Percentiles rank a stretch among this genome's conserved stretches.
Evolutionary conservation across 1,140 invertebrate species (phyloP).

Genomic region (Steinernema khuongi): DNA sequence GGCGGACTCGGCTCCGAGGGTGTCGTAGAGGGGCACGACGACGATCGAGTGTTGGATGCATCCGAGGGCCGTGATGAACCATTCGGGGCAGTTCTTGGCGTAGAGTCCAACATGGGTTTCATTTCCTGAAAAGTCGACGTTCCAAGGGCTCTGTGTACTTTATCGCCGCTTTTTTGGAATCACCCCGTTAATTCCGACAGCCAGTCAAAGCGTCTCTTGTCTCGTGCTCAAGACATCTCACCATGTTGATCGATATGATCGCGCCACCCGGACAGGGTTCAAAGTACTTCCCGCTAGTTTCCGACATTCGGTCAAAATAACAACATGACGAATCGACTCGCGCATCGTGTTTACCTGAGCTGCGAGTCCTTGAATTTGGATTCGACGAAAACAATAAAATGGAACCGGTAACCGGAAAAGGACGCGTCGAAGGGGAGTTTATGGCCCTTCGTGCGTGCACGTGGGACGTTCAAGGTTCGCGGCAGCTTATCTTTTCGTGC

Average conservation of each 20-base stretch:
- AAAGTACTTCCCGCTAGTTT: neutral
- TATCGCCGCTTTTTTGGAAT: neutral
- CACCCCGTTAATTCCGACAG: neutral
- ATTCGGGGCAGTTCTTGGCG: slow-evolving; percentile 88
- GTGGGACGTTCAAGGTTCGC: too few relatives aligned
- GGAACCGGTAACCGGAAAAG: neutral
- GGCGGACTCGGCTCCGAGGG: slow-evolving; percentile 87
- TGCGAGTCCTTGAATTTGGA: neutral
- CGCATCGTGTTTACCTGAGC: slow-evolving; percentile 59
- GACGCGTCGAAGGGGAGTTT: neutral
- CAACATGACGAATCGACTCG: slow-evolving; percentile 37
- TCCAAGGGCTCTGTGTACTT: slow-evolving; percentile 83
- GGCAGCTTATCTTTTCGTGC: neutral
- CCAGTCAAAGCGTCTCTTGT: neutral
- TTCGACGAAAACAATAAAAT: neutral
- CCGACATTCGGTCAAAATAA: slow-evolving; percentile 15
- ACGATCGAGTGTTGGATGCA: slow-evolving; percentile 89
- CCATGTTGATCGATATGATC: slow-evolving; percentile 4
- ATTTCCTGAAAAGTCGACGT: slow-evolving; percentile 68
- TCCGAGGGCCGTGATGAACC: slow-evolving; percentile 85
- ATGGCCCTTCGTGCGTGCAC: neutral
- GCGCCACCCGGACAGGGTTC: neutral
- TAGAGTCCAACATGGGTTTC: slow-evolving; percentile 84
- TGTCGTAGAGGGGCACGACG: slow-evolving; percentile 91
- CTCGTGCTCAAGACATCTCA: neutral